Evolutionary conservation across 2,888 invertebrate genomes (phyloP), one percentile per base, ranked within the genome.

Genomic region (Trachelus tabidus): DNA sequence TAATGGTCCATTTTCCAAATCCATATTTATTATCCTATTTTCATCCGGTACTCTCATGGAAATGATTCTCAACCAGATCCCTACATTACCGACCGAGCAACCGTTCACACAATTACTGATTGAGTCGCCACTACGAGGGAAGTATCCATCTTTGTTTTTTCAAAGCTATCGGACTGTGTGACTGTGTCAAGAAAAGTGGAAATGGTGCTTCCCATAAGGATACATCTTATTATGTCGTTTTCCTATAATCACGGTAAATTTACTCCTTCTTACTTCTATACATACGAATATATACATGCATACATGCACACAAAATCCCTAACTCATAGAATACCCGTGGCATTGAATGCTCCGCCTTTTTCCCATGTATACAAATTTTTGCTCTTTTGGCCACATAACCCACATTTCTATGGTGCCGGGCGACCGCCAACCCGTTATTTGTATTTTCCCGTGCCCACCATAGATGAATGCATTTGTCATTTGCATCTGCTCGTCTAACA

Each of bases 361-460:
- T 86, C 86, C 82, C 86, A 83, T 87, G 89, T 89, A 91, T 91
- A 91, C 89, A 91, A 90, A 90, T 90, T 90, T 87, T 85, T 88
- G 87, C 87, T 87, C 90, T 88, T 87, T 88, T 88, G 87, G 86
- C 87, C 90, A 89, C 87, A 89, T 91, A 91, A 91, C 91, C 91
- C 89, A 91, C 82, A 91, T 91, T 90, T 90, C 88, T 86, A 90
- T 90, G 87, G 87, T 86, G 87, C 83, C 81, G 77, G 81, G 81
- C 82, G 84, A 85, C 86, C 87, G 85, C 71, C 86, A 91, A 91
- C 91, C 91, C 91, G 91, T 91, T 91, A 91, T 89, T 89, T 83
- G 81, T 85, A 81, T 87, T 86, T 88, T 84, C 85, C 84, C 82
- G 83, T 84, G 85, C 81, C 83, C n/a, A 37, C 73, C 71, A 12